Base-by-base conservation (phyloP, 2,113 vertebrate species). In the Erpornis zantholeuca region DNA sequence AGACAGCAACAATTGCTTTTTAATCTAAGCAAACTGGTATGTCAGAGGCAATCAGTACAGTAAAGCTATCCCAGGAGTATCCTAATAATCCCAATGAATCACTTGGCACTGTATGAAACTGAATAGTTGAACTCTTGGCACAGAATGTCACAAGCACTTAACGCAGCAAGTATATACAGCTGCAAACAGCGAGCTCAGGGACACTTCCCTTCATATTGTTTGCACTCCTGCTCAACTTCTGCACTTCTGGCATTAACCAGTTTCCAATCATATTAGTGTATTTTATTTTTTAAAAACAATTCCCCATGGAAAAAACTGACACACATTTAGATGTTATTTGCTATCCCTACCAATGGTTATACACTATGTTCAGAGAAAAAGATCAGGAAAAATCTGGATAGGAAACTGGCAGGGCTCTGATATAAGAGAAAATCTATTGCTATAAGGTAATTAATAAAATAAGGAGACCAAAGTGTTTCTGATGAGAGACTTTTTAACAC, bases 11-110 rank as follows among this genome's bases (percentile, higher is more conserved):
- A 98, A 98, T 96, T 97, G 97, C 98, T 97, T 98, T 98, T 98
- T 98, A 98, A 99, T 98, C 98, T 97, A 94, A 97, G 97, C 97
- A 98, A 98, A 98, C 97, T 94, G 97, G 96, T 96, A 93, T 97
- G 98, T 98, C 98, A 98, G 97, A 98, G 97, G 94, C 97, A 96
- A 97, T 95, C 95, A 98, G 94, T 82, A 95, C 10, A 29, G 88
- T 49, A 33, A 94, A 96, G 86, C 96, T 75, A 98, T 97, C 97
- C 95, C 98, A 91, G 95, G 96, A 98, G 97, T 96, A 97, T 94
- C 96, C 92, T 96, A 98, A 98, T 98, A 98, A 98, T 98, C 88
- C 96, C 25, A 1, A 94, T 96, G 97, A 97, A 98, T 98, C 98
- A 98, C 97, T 92, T 52, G 31, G 91, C 17, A 20, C 90, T 82